Base-by-base conservation (phyloP, 2,113 vertebrate species). In the Cacatua alba region DNA sequence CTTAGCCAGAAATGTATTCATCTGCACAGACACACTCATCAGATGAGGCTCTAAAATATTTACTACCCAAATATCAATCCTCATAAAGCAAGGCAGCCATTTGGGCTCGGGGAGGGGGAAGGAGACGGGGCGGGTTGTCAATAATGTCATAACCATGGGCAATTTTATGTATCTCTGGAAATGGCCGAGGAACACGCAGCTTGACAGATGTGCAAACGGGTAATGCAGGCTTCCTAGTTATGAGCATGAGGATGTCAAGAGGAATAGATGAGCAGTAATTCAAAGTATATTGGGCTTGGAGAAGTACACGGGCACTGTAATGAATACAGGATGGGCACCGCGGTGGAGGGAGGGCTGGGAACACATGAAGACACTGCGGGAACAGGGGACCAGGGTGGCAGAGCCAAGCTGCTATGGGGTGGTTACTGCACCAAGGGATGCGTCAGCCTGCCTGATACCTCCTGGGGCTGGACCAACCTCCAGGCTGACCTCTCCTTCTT, bases 1-100 rank as follows among this genome's bases (percentile, higher is more conserved):
- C 94, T 92, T 79, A 78, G 72, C 89, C 90, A 94, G 93, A 87
- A 95, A 94, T 93, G 92, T 93, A 96, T 94, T 97, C 95, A 91
- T 84, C 70, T 79, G 26, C 95, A 94, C 86, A 96, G 94, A 95
- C 92, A 95, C 86, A 84, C 96, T 96, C 86, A 59, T 94, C 71
- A 74, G 95, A 96, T 92, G 95, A 96, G 94, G 92, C 91, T 94
- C 94, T 96, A 95, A 97, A 96, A 96, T 96, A 97, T 97, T 97
- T 96, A 97, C 95, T 95, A 94, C 83, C 94, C 94, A 96, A 94
- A 95, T 95, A 97, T 97, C 97, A 97, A 97, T 97, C 95, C 95
- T 95, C 95, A 96, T 97, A 96, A 97, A 97, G 95, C 12, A 1
- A 91, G 95, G 82, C 87, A 96, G 87, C 87, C 93, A 89, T 94